Conservation (phyloP, 2,113 vertebrate genomes). For the Dicaeum eximium region DNA sequence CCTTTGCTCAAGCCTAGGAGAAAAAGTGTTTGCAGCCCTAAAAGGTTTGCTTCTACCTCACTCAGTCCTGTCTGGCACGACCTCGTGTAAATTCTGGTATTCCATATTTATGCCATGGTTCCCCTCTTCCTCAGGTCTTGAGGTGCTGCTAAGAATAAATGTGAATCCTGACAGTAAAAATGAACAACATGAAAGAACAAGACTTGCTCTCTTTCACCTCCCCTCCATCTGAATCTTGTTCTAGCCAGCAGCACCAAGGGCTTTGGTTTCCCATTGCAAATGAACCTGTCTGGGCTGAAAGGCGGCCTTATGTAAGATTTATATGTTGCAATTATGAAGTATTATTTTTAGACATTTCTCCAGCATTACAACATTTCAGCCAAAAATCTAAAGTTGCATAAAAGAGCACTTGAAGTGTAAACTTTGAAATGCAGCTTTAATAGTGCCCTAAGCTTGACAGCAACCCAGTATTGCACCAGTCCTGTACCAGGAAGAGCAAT, state of each 20-base stretch:
- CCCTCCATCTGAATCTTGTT: neutral
- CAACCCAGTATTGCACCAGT: neutral
- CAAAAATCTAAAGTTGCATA: neutral
- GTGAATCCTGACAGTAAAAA: neutral
- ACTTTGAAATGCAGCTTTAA: conserved; percentile 31
- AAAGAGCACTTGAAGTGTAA: conserved; percentile 18
- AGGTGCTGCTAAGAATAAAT: neutral
- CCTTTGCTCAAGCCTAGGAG: neutral
- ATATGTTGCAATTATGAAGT: neutral
- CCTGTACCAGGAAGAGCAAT: neutral
- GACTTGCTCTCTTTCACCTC: neutral
- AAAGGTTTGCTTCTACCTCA: neutral
- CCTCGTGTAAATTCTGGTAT: neutral
- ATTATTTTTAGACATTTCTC: conserved; percentile 8
- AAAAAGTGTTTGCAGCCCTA: neutral
- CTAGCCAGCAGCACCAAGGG: neutral
- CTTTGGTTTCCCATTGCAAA: neutral
- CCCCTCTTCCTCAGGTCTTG: neutral
- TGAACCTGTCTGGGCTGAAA: neutral
- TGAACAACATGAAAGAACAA: neutral
- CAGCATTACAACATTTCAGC: neutral
- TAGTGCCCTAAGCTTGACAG: neutral
- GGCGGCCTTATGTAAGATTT: neutral
- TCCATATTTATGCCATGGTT: neutral
- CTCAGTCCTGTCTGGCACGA: neutral